Percentiles rank a stretch among this genome's conserved stretches.
phyloP scores from a whole-genome alignment of 1,140 invertebrate genomes.

The Aphaenogaster floridana region DNA sequence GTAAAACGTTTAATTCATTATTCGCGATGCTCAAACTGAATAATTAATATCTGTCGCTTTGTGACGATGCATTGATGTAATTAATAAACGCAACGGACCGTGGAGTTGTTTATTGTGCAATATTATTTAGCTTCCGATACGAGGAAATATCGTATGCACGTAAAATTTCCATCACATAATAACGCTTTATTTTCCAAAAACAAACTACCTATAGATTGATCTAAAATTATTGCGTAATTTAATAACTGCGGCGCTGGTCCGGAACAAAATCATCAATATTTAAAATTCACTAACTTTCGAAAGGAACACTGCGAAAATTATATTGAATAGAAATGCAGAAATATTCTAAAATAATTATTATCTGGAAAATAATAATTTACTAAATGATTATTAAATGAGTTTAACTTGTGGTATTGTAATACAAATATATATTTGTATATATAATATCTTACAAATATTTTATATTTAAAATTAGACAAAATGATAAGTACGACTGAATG shows the following conservation, averaged over 20 bases:
- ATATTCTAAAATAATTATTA: not conserved
- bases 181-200: constrained; percentile 34
- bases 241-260: not conserved
- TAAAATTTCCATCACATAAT: constrained; percentile 36
- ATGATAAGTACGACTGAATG: not conserved
- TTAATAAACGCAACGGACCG: constrained; percentile 56
- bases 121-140: constrained; percentile 51
- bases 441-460: not conserved
- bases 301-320: constrained; percentile 12
- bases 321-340: not conserved
- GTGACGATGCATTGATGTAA: constrained; percentile 52
- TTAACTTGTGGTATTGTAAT: not conserved
- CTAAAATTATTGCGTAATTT: constrained; percentile 16
- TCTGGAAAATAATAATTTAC: not conserved
- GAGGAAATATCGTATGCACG: constrained; percentile 29
- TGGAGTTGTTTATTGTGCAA: constrained; percentile 53
- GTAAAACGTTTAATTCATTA: constrained; percentile 59
- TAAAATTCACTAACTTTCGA: not conserved
- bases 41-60: constrained; percentile 54
- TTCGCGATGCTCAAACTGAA: constrained; percentile 41
- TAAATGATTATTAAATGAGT: not conserved
- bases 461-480: not conserved
- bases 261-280: not conserved
- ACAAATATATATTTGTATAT: constrained; percentile 4
- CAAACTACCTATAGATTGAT: not conserved